A percentile compares a stretch with the other conserved stretches of the same genome.
Conservation (phyloP, 2,113 vertebrate genomes). For the Nothoprocta pentlandii region DNA sequence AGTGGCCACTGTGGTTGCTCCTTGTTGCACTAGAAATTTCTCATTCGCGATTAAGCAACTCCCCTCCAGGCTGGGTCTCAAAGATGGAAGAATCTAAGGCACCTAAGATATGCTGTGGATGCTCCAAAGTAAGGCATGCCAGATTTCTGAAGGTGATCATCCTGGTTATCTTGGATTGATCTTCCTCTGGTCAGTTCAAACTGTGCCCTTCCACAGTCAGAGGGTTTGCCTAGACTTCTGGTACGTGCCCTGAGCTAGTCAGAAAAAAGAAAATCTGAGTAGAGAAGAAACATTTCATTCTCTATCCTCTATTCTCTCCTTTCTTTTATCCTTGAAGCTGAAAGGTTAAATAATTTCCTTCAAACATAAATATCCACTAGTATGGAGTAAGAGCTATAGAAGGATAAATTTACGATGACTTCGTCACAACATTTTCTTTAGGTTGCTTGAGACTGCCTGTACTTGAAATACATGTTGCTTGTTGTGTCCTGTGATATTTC, state of each 20-base stretch:
- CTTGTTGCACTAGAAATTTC: not conserved
- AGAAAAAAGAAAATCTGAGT: not conserved
- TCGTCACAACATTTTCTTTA: not conserved
- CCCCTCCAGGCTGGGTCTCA: not conserved
- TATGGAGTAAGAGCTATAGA: not conserved
- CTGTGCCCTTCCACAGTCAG: rapidly evolving
- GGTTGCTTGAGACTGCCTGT: not conserved
- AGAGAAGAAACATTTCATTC: not conserved
- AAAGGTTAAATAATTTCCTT: not conserved
- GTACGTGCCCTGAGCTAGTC: not conserved
- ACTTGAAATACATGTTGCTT: not conserved
- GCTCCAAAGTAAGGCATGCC: not conserved
- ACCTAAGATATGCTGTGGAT: not conserved
- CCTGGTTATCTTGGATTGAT: not conserved
- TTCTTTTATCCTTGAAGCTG: not conserved
- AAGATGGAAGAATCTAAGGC: not conserved
- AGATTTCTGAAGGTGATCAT: not conserved
- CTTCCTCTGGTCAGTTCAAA: not conserved
- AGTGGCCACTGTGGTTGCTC: not conserved
- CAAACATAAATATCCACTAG: not conserved
- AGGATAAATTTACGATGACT: not conserved
- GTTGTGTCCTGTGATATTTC: not conserved
- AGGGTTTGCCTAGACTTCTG: not conserved
- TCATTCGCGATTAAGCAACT: not conserved
- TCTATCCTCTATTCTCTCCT: not conserved